Evolutionary conservation across 2,797 vertebrate species (phyloP).

Genomic region (Vireo griseus): DNA sequence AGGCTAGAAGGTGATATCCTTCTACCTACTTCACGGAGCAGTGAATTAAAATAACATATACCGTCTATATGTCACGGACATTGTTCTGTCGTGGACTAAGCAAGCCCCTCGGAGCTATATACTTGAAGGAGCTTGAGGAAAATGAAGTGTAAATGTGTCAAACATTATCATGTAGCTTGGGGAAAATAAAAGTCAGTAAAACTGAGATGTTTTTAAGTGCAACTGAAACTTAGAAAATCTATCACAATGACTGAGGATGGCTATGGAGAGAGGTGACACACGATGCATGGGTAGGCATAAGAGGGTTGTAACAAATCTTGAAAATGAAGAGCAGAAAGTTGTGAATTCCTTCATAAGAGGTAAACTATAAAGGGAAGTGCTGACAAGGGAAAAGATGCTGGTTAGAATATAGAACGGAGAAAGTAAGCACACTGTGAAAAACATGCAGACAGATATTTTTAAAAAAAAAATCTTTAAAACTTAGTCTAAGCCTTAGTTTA

Average conservation of each 20-base stretch:
- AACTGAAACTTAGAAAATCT: background rate
- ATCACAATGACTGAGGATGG: background rate
- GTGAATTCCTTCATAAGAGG: background rate
- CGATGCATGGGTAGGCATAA: background rate
- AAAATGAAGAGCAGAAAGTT: background rate
- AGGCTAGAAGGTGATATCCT: background rate
- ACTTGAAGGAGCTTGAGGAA: background rate
- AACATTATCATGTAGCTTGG: background rate
- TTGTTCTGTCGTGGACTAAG: background rate
- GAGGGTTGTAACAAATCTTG: background rate
- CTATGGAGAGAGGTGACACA: background rate
- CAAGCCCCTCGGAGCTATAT: rapidly evolving
- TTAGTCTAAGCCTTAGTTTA: background rate
- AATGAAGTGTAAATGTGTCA: background rate
- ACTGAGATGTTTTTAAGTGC: background rate
- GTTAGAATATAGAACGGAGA: background rate
- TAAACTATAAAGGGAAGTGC: background rate
- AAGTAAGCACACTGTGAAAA: background rate
- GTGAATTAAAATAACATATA: background rate
- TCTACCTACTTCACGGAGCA: background rate
- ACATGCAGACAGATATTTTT: background rate
- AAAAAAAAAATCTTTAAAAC: background rate
- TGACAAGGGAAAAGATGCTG: background rate
- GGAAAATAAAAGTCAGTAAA: background rate
- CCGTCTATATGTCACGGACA: too few relatives aligned